Percentiles rank a stretch among this genome's conserved stretches.
These are phyloP conservation scores for Slavum lentiscoides DNA, from an alignment of 2,888 invertebrate species.

Conservation along the genomic window DNA sequence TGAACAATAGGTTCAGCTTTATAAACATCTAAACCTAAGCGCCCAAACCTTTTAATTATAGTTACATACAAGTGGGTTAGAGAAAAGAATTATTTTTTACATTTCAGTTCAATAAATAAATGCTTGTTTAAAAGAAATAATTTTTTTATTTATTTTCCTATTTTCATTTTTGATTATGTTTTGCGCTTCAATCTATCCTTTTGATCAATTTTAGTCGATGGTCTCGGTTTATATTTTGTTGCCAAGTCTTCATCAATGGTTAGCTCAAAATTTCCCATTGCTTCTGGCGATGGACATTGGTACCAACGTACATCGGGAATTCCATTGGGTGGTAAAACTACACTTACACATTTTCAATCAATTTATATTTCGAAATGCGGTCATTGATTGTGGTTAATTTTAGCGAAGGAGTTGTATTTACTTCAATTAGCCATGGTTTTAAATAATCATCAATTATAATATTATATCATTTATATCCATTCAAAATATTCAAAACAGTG, in stretches of 20 bases:
- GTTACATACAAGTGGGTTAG: too few relatives aligned
- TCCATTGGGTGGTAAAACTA: conserved; percentile 76
- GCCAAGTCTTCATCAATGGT: conserved; percentile 76
- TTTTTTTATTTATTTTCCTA: too few relatives aligned
- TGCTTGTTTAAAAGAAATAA: too few relatives aligned
- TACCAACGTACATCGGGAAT: conserved; percentile 88
- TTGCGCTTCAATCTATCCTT: conserved; percentile 40
- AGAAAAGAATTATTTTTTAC: too few relatives aligned
- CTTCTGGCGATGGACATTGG: conserved; percentile 74
- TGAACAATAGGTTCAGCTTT: too few relatives aligned
- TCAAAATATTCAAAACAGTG: conserved; percentile 94
- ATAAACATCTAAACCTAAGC: too few relatives aligned
- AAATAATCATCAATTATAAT: conserved; percentile 92
- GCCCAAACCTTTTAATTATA: too few relatives aligned
- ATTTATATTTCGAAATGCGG: conserved; percentile 87
- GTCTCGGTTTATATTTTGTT: conserved; percentile 51
- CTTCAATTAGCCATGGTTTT: conserved; percentile 93
- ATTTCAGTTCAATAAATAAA: too few relatives aligned
- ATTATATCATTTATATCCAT: too few relatives aligned
- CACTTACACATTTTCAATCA: conserved; percentile 88
- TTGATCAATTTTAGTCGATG: conserved; percentile 45
- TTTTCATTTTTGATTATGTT: background rate
- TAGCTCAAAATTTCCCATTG: conserved; percentile 82
- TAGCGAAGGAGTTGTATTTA: conserved; percentile 93
- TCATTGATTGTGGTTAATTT: conserved; percentile 94